Conservation (phyloP, 2,113 vertebrate species). For the Coregonus clupeaformis region DNA sequence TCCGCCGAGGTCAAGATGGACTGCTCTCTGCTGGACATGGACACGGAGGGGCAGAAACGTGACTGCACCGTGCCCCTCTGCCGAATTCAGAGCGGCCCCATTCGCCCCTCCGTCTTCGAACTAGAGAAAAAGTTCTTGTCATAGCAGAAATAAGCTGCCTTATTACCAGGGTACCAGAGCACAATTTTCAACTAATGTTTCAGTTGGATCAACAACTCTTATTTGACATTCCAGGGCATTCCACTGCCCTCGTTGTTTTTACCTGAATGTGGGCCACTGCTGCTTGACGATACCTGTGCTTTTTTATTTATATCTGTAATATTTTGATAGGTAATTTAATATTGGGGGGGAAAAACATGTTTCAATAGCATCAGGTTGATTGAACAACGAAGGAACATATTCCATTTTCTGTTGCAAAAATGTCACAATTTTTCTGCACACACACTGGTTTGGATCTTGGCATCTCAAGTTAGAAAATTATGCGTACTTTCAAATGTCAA, state of each 20-base stretch:
- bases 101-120: constrained; percentile 76
- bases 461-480: constrained; percentile 46
- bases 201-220: constrained; percentile 23
- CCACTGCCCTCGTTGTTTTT: constrained; percentile 26
- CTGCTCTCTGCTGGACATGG: constrained; percentile 82
- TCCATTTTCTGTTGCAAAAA: constrained; percentile 52
- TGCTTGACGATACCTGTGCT: constrained; percentile 70
- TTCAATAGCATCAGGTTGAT: constrained; percentile 54
- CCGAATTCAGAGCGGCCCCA: constrained; percentile 78
- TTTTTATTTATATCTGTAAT: constrained; percentile 71
- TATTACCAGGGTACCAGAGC: constrained; percentile 10
- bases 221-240: constrained; percentile 20
- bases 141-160: constrained; percentile 50
- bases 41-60: constrained; percentile 84
- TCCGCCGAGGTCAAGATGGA: constrained; percentile 68
- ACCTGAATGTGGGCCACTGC: constrained; percentile 72
- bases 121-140: constrained; percentile 90
- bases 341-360: constrained; percentile 58
- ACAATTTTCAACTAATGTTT: background rate
- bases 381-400: constrained; percentile 43
- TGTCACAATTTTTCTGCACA: constrained; percentile 26
- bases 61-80: constrained; percentile 88
- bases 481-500: constrained; percentile 53
- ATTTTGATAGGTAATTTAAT: constrained; percentile 79
- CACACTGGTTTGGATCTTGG: constrained; percentile 43